phyloP scores from a whole-genome alignment of 1,140 invertebrate species.

The Cydia pomonella region DNA sequence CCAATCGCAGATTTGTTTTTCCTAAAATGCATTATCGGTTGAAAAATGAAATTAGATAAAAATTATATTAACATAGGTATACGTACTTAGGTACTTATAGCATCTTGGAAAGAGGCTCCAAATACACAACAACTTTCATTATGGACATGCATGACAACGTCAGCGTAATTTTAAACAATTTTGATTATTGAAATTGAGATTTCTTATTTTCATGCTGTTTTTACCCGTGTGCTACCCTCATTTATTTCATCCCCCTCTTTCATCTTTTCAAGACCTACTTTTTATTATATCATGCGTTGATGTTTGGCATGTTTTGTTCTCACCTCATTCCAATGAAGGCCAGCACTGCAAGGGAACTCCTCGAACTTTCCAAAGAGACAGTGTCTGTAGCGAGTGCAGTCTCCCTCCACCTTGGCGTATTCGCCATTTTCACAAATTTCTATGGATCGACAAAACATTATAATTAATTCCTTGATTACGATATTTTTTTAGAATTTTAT shows the following conservation, averaged over 20 bases:
- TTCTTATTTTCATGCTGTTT: too few species aligned
- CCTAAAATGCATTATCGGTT: conserved; percentile 47
- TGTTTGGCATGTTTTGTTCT: conserved; percentile 38
- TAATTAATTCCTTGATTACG: not conserved
- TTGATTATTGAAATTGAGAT: too few species aligned
- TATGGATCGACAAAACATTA: conserved; percentile 24
- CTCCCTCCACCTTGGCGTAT: conserved; percentile 83
- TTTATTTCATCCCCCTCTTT: too few species aligned
- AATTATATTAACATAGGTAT: not conserved
- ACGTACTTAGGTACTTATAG: too few species aligned
- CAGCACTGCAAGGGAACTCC: conserved; percentile 86
- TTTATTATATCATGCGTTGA: not conserved
- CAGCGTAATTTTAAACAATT: too few species aligned
- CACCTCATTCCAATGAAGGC: conserved; percentile 89
- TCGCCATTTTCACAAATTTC: conserved; percentile 83
- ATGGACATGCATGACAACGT: too few species aligned
- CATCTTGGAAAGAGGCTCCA: too few species aligned
- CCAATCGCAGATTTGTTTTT: conserved; percentile 88
- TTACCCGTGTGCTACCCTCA: not conserved
- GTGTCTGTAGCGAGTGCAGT: conserved; percentile 88
- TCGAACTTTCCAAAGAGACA: conserved; percentile 90
- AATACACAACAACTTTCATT: too few species aligned
- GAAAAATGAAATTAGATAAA: not conserved
- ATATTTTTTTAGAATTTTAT: not conserved
- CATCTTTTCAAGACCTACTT: too few species aligned